Evolutionary conservation across 2,888 invertebrate species (phyloP), one percentile per base, ranked within the genome.

Genomic region (Trichogramma dendrolimi): DNA sequence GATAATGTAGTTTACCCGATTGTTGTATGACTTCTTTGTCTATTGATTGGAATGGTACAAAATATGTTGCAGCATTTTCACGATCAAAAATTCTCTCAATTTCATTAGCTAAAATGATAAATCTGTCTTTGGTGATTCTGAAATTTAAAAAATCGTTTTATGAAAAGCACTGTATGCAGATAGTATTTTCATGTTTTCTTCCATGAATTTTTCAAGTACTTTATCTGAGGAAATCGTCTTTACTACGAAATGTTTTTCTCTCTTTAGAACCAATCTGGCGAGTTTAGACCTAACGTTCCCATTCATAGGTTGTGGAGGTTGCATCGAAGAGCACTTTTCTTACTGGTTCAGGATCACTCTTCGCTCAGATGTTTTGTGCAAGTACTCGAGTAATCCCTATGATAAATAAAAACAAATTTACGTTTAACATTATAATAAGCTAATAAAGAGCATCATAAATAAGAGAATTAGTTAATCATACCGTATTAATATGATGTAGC

Each of bases 1-100:
- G 52, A 43, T 63, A 60, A 39, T 39, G 57, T 3, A 63, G 27
- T 54, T 63, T 63, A 6, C 63, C 63, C 7, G 42, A 48, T 7
- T 55, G 52, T 7, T 42, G 53, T 8, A 60, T 57, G 44, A 50
- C 39, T 1, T 38, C 48, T 10, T 60, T 53, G n/a, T 60, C 54
- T 7, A 56, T 38, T 6, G 41, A 41, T 51, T 42, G 51, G 55
- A 60, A 63, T 6, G 60, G 51, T 1, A 46, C 27, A 14, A 54
- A 63, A 11, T 63, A 63, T 4, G 58, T 58, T 5, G 51, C 54
- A 4, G 48, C 43, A 4, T 43, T 55, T 48, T 63, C 60, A 38
- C 48, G 11, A 2, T 49, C 51, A 55, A 63, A 63, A 42, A 55
- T 5, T 39, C n/a, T 50, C 4, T 47, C 55, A 7, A 63, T 61